Evolutionary conservation across 2,113 vertebrate genomes (phyloP).

Genomic region (Ceyx melanurus): DNA sequence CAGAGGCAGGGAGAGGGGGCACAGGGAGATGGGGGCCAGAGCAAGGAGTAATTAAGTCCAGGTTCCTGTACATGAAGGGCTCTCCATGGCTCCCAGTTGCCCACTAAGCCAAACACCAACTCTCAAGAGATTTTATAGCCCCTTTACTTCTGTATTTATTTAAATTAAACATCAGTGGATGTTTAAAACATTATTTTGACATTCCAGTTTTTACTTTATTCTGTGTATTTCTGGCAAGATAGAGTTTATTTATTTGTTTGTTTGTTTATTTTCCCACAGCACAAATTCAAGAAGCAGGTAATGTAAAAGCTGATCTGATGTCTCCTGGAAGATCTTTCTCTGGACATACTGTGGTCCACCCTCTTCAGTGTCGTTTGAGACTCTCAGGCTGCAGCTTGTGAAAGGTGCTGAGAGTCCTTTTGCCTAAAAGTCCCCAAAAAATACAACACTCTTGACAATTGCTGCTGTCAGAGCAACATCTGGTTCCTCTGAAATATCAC

Average conservation of each 20-base stretch:
- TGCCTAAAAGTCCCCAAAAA: neutral
- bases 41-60: neutral
- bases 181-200: neutral
- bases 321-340: neutral
- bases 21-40: rapidly evolving
- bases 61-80: neutral
- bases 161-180: neutral
- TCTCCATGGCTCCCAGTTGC: neutral
- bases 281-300: neutral
- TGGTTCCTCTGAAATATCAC: slow-evolving; percentile 8
- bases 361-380: neutral
- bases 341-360: neutral
- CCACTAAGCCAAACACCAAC: neutral
- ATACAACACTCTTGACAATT: neutral
- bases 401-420: neutral
- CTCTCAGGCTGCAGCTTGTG: neutral
- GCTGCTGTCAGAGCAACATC: slow-evolving; percentile 6
- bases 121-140: neutral
- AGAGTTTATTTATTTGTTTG: neutral
- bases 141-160: neutral
- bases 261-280: neutral
- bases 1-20: neutral
- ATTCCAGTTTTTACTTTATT: neutral
- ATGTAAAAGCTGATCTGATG: neutral
- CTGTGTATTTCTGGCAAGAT: neutral